Percentiles rank a stretch among this genome's conserved stretches.
Conservation (phyloP, 2,888 invertebrate species). For the Platycnemis pennipes region DNA sequence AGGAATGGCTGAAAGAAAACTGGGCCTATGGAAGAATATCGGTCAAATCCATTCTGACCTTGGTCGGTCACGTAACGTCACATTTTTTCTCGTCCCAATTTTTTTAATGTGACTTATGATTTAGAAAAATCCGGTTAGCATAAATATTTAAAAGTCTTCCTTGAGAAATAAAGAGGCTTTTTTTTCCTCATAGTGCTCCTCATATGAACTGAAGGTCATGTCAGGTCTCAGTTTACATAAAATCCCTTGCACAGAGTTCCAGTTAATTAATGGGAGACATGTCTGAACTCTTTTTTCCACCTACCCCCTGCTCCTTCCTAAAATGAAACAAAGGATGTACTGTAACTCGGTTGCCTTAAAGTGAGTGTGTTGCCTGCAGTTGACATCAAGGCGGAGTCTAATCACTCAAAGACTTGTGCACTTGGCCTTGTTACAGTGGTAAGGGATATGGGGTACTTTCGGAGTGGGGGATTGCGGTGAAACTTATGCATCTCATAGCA, state of each 20-base stretch:
- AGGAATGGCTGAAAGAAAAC: too few relatives aligned
- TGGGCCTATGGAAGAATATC: too few relatives aligned
- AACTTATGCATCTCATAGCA: background rate
- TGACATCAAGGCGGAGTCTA: background rate
- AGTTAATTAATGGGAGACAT: too few relatives aligned
- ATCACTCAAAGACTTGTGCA: background rate
- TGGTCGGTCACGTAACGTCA: too few relatives aligned
- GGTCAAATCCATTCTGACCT: too few relatives aligned
- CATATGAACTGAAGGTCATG: background rate
- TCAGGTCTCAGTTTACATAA: background rate
- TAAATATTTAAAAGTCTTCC: too few relatives aligned
- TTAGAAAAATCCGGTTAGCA: too few relatives aligned
- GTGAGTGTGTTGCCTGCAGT: background rate
- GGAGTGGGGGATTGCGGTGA: background rate
- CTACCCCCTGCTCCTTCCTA: background rate
- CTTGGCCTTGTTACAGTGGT: background rate
- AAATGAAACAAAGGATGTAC: background rate
- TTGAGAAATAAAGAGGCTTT: too few relatives aligned
- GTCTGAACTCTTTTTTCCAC: background rate
- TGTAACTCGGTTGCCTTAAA: background rate
- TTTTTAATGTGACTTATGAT: too few relatives aligned
- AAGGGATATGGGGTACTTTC: background rate
- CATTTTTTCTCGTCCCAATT: too few relatives aligned
- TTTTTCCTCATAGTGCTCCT: too few relatives aligned
- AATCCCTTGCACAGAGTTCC: background rate